Percentiles rank a stretch among this genome's conserved stretches.
These are phyloP conservation scores for Arrhopalites spinosus DNA, from an alignment of 2,888 invertebrate genomes.

Conservation along the genomic window DNA sequence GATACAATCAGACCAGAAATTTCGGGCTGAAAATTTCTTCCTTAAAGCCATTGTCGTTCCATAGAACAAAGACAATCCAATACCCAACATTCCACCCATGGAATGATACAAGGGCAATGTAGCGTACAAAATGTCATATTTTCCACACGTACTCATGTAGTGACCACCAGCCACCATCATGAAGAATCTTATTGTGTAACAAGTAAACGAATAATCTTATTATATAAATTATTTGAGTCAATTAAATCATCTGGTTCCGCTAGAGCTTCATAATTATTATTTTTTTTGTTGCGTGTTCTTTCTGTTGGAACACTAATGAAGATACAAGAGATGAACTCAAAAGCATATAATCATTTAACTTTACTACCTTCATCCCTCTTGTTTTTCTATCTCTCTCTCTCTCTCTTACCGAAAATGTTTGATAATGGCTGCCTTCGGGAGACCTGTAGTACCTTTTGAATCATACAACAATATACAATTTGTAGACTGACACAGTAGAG, in stretches of 20 bases:
- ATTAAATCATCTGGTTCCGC: conserved; percentile 27
- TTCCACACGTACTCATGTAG: conserved; percentile 67
- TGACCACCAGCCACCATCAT: conserved; percentile 38
- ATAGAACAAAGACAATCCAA: conserved; percentile 60
- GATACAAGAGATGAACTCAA: background rate
- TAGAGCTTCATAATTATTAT: background rate
- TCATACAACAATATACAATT: too few relatives aligned
- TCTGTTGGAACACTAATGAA: background rate
- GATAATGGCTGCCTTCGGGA: conserved; percentile 54
- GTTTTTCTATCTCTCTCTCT: background rate
- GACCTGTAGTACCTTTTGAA: conserved; percentile 91
- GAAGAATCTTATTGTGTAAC: conserved; percentile 21
- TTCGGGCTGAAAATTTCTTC: conserved; percentile 65
- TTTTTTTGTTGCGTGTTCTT: background rate
- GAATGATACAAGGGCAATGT: conserved; percentile 66
- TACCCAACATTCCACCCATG: conserved; percentile 61
- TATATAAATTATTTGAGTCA: background rate
- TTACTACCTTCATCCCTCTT: background rate
- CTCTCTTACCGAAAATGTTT: conserved; percentile 46
- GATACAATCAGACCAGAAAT: conserved; percentile 66
- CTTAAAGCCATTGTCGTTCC: conserved; percentile 64
- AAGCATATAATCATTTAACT: background rate
- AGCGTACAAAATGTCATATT: conserved; percentile 69
- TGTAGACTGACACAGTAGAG: too few relatives aligned
- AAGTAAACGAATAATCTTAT: conserved; percentile 34